phyloP scores from a whole-genome alignment of 2,113 vertebrate species.

The Gobio gobio region DNA sequence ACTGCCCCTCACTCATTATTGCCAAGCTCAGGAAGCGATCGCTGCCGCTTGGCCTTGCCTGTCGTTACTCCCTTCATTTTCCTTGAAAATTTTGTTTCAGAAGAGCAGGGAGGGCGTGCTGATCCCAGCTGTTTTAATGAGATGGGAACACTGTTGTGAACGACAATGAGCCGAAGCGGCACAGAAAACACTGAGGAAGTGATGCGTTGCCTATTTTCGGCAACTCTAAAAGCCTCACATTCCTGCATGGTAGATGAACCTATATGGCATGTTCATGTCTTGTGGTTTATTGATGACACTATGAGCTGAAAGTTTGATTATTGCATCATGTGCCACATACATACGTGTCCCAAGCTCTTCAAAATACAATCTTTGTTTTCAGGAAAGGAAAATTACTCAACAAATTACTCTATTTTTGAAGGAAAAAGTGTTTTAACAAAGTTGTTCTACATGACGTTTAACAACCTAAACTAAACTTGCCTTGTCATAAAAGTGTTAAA shows the following conservation, averaged over 20 bases:
- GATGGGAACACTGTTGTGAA: constrained; percentile 25
- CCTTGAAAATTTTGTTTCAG: constrained; percentile 27
- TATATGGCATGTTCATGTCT: not conserved
- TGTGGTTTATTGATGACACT: not conserved
- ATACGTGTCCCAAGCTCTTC: not conserved
- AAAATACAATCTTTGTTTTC: not conserved
- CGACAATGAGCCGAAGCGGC: constrained; percentile 10
- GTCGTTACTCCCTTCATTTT: constrained; percentile 35
- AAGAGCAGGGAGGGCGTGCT: constrained; percentile 21
- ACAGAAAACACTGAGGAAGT: constrained; percentile 2
- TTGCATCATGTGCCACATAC: not conserved
- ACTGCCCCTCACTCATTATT: constrained; percentile 23
- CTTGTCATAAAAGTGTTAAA: not conserved
- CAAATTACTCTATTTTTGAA: too few species aligned
- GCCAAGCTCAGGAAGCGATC: not conserved
- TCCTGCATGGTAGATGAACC: not conserved
- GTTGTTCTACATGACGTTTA: not conserved
- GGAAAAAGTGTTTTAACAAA: too few species aligned
- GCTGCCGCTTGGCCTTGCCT: constrained; percentile 5
- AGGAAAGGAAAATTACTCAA: not conserved
- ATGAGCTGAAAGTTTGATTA: not conserved
- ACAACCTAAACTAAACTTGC: not conserved
- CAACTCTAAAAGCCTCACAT: not conserved
- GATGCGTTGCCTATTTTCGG: constrained; percentile 3
- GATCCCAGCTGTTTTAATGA: constrained; percentile 32